Percentiles rank a stretch among this genome's conserved stretches.
These are phyloP conservation scores for Nebria salina DNA, from an alignment of 2,888 invertebrate genomes.

Conservation along the genomic window DNA sequence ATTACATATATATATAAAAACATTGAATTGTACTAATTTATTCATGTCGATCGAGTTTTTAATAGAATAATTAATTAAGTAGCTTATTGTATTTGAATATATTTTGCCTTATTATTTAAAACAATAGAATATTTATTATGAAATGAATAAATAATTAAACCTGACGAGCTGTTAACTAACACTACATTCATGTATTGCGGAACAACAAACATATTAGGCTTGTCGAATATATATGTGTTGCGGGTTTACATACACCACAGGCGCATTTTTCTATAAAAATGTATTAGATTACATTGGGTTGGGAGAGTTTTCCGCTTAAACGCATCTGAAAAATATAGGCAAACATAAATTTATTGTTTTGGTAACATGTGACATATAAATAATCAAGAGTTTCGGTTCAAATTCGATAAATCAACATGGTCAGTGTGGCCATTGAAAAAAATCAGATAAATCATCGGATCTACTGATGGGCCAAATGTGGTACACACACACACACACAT, in stretches of 20 bases:
- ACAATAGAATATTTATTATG: too few species aligned
- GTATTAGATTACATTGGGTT: background rate
- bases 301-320: background rate
- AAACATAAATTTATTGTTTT: background rate
- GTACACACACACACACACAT: background rate
- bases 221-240: background rate
- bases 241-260: background rate
- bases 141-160: too few species aligned
- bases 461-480: background rate
- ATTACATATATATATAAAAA: background rate
- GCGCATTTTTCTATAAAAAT: background rate
- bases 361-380: background rate
- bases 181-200: too few species aligned
- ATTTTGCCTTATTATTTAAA: too few species aligned
- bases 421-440: background rate
- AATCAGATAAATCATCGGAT: background rate
- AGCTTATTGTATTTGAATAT: too few species aligned
- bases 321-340: background rate
- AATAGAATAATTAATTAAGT: too few species aligned
- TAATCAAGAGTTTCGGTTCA: background rate
- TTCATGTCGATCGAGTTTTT: too few species aligned
- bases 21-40: too few species aligned
- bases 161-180: too few species aligned
- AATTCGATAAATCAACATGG: background rate
- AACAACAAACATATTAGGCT: too few species aligned